Percentiles rank a stretch among this genome's conserved stretches.
Conservation (phyloP, 2,888 invertebrate genomes). For the Cerastoderma edule region DNA sequence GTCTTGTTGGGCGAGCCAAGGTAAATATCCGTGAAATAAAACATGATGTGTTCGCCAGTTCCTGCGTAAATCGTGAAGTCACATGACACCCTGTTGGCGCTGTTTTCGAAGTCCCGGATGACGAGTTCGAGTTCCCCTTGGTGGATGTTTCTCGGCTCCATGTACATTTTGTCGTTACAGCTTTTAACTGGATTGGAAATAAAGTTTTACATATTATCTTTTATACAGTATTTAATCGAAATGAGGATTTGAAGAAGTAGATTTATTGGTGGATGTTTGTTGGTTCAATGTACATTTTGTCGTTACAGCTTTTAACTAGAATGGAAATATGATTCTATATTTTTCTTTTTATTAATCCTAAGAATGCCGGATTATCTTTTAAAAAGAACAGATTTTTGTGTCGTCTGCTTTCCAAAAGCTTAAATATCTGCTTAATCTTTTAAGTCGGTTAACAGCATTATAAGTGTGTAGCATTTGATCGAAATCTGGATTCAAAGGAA, state of each 20-base stretch:
- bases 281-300: constrained; percentile 34
- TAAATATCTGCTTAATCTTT: too few species aligned
- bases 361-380: too few species aligned
- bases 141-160: constrained; percentile 36
- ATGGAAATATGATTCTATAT: too few species aligned
- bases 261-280: constrained; percentile 40
- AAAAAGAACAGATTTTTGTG: too few species aligned
- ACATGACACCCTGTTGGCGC: constrained; percentile 50
- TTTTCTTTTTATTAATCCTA: too few species aligned
- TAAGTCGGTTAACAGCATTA: too few species aligned
- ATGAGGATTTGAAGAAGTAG: too few species aligned
- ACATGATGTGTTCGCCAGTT: constrained; percentile 50
- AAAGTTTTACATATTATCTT: too few species aligned
- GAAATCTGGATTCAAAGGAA: too few species aligned
- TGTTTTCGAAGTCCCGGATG: constrained; percentile 45
- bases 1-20: constrained; percentile 46
- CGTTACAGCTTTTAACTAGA: constrained; percentile 53
- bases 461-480: too few species aligned
- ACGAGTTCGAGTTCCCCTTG: constrained; percentile 44
- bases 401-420: too few species aligned
- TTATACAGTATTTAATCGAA: too few species aligned
- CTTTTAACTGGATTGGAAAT: constrained; percentile 38
- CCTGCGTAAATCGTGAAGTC: constrained; percentile 54
- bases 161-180: constrained; percentile 44
- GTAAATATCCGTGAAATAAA: constrained; percentile 52